Evolutionary conservation across 1,140 invertebrate genomes (phyloP), one percentile per base, ranked within the genome.

Genomic region (Drosophila simulans): DNA sequence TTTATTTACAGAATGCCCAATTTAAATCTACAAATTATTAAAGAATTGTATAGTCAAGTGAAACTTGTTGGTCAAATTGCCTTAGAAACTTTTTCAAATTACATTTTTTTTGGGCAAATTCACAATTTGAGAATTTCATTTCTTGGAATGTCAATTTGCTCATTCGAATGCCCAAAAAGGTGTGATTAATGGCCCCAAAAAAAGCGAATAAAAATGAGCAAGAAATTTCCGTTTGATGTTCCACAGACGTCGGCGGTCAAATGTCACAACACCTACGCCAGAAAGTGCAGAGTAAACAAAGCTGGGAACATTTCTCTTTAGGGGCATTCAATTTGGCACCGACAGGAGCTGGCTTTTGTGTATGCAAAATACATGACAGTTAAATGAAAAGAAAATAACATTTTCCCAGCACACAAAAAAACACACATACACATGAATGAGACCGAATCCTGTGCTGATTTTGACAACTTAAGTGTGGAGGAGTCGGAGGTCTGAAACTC

Each of bases 381-480:
- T 78, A 72, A 82, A 82, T 86, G 62, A 86, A 86, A 81, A 68
- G 63, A 86, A 86, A 82, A 86, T 88, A 79, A 60, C 55, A 72
- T 62, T 68, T 69, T 56, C 12, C 58, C 53, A 25, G 13, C 27
- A 39, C 35, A 20, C 34, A 68, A 39, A 4, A 39, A 4, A 12
- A 37, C 10, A 37, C 35, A 13, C 35, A 39, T 4, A 5, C 45
- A 66, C 20, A 22, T 22, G 20, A 22, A 22, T 25, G 13, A 58
- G 53, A 31, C 35, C 43, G 51, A 74, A 35, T 53, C 42, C 40
- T 76, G 58, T 70, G 84, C 84, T 88, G 84, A 88, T 89, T 88
- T 80, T 88, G 84, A 88, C 84, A 88, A 80, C 80, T 84, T 77
- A 88, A 89, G 84, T 88, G 43, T 48, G 66, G 31, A 68, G 60